Evolutionary conservation across 2,797 vertebrate species (phyloP), one percentile per base, ranked within the genome.

Genomic region (Sebastes diploproa): DNA sequence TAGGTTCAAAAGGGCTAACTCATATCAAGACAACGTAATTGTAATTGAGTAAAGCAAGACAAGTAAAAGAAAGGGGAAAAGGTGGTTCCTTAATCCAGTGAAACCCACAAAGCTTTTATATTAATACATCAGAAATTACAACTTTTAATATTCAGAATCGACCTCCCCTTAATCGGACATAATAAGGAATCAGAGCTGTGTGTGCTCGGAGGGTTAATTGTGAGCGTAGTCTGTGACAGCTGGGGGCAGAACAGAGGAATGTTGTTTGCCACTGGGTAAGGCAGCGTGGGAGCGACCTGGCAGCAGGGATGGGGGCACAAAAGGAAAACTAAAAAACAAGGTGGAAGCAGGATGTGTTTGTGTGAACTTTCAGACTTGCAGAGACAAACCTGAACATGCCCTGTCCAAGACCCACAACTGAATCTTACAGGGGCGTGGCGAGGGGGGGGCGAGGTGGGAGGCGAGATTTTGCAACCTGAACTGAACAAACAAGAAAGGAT

Each of bases 201-300:
- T 72, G 76, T 38, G 65, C 50, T 60, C 29, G 27, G 54, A 83
- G 83, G 86, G 90, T 90, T 92, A 90, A 91, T 36, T 1, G 52
- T 83, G 80, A 79, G 83, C n/a, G 38, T 8, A 63, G 80, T 50
- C 65, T 38, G 56, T 50, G 76, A 71, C 81, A 88, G 88, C 82
- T 89, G 84, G 91, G 75, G 77, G 90, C 67, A 85, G 72, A 81
- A 59, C 78, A 50, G 81, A 92, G 88, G 92, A 95, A 95, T 95
- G 94, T 93, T 94, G 91, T 94, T 94, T 94, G 86, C 90, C 72
- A 84, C 80, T 64, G 82, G 85, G 78, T 84, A 85, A 86, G 82
- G 63, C 86, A 87, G 87, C 65, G 91, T 91, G 91, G 89, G 93
- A 88, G 91, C 81, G 4, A 89, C 67, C 88, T 89, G 87, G 76